Evolutionary conservation across 1,140 invertebrate species (phyloP).

Genomic region (Bombus confusus): DNA sequence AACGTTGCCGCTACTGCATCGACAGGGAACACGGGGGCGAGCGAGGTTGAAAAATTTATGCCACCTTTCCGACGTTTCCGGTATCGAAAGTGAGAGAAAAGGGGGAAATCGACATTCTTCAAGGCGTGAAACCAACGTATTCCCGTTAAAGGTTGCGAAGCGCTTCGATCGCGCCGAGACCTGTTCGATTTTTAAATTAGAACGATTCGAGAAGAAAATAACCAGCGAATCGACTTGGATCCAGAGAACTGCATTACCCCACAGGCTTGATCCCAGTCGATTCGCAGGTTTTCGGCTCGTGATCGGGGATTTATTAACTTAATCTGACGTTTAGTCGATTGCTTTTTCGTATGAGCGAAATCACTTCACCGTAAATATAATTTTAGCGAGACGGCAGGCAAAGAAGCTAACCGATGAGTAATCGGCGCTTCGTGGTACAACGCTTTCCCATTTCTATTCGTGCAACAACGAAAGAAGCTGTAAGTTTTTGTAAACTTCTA

Average conservation of each 20-base stretch:
- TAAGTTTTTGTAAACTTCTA: constrained; percentile 13
- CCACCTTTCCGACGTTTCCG: not conserved
- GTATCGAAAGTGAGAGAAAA: not conserved
- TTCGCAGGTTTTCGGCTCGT: too few species aligned
- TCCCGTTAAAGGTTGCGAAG: not conserved
- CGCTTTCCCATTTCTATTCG: constrained; percentile 38
- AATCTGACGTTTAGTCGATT: not conserved
- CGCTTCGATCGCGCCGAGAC: not conserved
- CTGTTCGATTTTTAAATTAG: not conserved
- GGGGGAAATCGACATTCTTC: not conserved
- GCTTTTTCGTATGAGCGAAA: not conserved
- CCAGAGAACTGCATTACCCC: too few species aligned
- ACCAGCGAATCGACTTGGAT: not conserved
- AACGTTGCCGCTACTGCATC: not conserved
- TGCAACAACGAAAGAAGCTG: constrained; percentile 29
- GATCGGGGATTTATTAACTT: not conserved
- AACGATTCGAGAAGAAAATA: not conserved
- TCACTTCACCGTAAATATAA: constrained; percentile 5
- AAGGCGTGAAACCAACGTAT: not conserved
- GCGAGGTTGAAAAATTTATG: constrained; percentile 15
- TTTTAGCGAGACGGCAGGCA: not conserved
- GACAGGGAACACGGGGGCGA: not conserved
- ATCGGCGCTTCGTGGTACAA: constrained; percentile 29
- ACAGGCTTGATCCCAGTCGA: not conserved
- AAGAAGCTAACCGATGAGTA: not conserved